Base-by-base conservation (phyloP, 2,113 vertebrate species). In the Motacilla alba region DNA sequence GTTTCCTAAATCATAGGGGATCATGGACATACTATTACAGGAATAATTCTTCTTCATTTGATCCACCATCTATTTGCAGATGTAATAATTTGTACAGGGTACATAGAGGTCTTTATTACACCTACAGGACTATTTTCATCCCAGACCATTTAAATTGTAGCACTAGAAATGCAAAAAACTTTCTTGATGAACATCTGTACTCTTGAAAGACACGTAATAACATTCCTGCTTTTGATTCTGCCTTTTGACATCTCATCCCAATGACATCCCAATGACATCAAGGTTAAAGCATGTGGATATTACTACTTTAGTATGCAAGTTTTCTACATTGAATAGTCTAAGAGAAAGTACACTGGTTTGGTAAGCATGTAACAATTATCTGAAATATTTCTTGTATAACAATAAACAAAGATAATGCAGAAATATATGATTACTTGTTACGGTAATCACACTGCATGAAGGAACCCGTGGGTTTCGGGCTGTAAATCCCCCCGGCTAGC, bases 1-100 rank as follows among this genome's bases (percentile, higher is more conserved):
- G 60, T 78, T 87, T 91, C 67, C 16, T 67, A 91, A 95, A 91
- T 94, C 87, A 79, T 73, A 83, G 63, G 70, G 63, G 68, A 95
- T 46, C 37, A 78, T 52, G 91, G 58, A 87, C 84, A 39, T 91
- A 46, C 50, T 84, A 96, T 94, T 97, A 90, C 96, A 89, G 82
- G 55, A 69, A 97, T 63, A 97, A 85, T 55, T 79, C 24, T 78
- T 84, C 58, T 86, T 43, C 92, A 66, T 68, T 63, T 94, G 30
- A 33, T 90, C 31, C 18, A 74, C 50, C 37, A 86, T 84, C 21
- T 83, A 55, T 95, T 94, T 87, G 41, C 47, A 94, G 50, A 19
- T 79, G 39, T 56, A 90, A 50, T 52, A 50, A 81, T 64, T 80
- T 58, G n/a, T 58, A 47, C 50, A 79, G 2, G 13, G 59, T 56